Conservation (phyloP, 2,888 invertebrate genomes). For the Cepaea hortensis region DNA sequence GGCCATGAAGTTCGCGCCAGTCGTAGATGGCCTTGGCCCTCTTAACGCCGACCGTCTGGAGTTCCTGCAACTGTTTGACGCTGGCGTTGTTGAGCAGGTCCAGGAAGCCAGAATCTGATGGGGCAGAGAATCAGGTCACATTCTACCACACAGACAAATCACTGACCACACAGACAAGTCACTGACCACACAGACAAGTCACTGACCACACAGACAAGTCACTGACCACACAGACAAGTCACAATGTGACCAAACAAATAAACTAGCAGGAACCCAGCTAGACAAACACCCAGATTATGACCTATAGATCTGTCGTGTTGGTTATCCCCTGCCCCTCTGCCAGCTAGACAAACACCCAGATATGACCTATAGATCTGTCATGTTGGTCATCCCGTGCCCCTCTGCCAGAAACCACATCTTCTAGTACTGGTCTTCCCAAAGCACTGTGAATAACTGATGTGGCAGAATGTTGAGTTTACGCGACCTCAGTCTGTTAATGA, state of each 20-base stretch:
- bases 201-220: background rate
- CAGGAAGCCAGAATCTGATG: conserved; percentile 65
- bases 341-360: no score
- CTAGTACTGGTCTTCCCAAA: no score
- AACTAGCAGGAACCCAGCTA: background rate
- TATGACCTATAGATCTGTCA: no score
- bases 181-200: background rate
- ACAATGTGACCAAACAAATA: background rate
- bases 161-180: background rate
- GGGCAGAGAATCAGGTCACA: background rate
- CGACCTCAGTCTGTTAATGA: no score
- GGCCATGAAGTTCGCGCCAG: conserved; percentile 68
- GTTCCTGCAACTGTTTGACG: conserved; percentile 66
- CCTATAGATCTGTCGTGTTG: no score
- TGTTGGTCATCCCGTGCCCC: no score
- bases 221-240: background rate
- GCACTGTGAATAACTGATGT: no score
- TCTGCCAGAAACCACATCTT: no score
- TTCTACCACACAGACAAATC: background rate
- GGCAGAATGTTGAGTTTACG: no score
- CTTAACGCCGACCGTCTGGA: conserved; percentile 72
- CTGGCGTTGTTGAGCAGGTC: conserved; percentile 63
- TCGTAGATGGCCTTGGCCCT: conserved; percentile 69
- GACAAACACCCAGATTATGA: no score
- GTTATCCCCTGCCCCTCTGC: no score